Conservation (phyloP, 64 coral and sea anemone genomes). For the Dendrophyllia cribrosa region DNA sequence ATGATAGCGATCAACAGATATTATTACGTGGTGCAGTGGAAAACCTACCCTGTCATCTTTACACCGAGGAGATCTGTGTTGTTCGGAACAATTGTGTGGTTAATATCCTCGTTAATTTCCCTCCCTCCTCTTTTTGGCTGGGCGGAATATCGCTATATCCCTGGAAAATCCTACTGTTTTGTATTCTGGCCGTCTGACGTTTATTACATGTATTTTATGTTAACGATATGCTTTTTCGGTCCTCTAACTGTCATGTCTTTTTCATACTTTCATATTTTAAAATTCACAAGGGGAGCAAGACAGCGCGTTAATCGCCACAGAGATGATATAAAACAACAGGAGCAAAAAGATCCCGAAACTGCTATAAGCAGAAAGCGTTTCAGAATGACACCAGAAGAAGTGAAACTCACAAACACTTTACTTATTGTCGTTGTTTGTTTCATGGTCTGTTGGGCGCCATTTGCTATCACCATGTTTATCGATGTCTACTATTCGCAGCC, state of each 20-base stretch:
- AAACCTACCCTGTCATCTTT: slow-evolving; percentile 21
- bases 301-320: neutral
- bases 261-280: slow-evolving; percentile 76
- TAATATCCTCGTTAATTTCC: slow-evolving; percentile 19
- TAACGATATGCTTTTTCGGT: slow-evolving; percentile 79
- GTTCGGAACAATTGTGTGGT: slow-evolving; percentile 42
- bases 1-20: slow-evolving; percentile 76
- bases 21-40: slow-evolving; percentile 68
- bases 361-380: neutral
- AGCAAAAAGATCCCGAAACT: neutral
- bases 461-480: slow-evolving; percentile 66
- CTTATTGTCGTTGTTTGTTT: slow-evolving; percentile 53
- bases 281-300: slow-evolving; percentile 39
- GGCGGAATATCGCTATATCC: slow-evolving; percentile 50
- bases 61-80: neutral
- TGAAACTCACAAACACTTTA: slow-evolving; percentile 59
- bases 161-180: slow-evolving; percentile 80
- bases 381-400: slow-evolving; percentile 18
- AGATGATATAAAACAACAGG: neutral
- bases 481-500: slow-evolving; percentile 18
- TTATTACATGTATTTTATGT: slow-evolving; percentile 90
- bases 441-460: slow-evolving; percentile 54
- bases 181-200: slow-evolving; percentile 81
- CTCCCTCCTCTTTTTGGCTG: slow-evolving; percentile 72
- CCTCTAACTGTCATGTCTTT: slow-evolving; percentile 67